Evolutionary conservation across 1,140 invertebrate genomes (phyloP).

Genomic region (Brachionus koreanus): DNA sequence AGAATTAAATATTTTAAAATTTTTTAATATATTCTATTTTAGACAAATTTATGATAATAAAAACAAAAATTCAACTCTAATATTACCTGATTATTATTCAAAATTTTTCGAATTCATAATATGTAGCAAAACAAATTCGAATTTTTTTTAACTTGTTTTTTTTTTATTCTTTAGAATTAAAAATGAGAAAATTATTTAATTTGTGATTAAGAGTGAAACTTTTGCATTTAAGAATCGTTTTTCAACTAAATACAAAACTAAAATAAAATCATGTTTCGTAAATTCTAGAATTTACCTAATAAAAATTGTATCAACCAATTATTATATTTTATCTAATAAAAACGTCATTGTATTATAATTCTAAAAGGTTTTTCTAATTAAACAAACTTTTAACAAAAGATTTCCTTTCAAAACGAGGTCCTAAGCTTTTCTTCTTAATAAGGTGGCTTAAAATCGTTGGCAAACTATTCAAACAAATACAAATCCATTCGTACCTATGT

Average conservation of each 20-base stretch:
- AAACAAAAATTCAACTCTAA: neutral
- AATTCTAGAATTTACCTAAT: conserved; percentile 5
- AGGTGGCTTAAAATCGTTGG: neutral
- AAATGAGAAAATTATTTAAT: neutral
- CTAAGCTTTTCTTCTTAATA: neutral
- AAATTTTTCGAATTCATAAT: neutral
- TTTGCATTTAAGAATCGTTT: neutral
- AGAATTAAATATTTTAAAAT: neutral
- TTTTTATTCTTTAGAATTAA: neutral
- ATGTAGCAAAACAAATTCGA: neutral
- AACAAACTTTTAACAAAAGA: neutral
- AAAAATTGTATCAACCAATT: conserved; percentile 30
- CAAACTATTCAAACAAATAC: neutral
- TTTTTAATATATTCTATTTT: neutral
- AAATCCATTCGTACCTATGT: neutral
- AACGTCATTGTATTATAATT: neutral
- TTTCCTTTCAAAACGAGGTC: neutral
- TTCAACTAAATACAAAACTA: neutral
- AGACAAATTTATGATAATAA: neutral
- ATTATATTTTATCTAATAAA: conserved; percentile 22
- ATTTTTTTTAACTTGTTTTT: neutral
- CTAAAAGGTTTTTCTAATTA: conserved; percentile 3
- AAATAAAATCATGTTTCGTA: conserved; percentile 28
- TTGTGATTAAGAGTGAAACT: neutral
- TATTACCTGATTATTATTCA: neutral